Conservation (phyloP, 2,888 invertebrate species). For the Pseudoips prasinana region DNA sequence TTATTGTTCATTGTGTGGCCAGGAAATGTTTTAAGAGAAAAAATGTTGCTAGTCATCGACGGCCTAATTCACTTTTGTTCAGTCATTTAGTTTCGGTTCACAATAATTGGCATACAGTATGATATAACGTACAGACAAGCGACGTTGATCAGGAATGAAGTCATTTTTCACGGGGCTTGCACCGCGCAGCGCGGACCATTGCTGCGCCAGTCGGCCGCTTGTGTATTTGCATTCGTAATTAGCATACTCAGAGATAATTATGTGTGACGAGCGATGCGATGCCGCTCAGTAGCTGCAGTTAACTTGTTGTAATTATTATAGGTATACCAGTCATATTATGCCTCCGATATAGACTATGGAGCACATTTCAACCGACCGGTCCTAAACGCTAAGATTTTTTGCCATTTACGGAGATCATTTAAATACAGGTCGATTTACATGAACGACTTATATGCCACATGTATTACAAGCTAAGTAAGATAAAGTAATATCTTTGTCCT, state of each 20-base stretch:
- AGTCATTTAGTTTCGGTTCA: constrained; percentile 18
- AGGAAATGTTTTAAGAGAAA: constrained; percentile 40
- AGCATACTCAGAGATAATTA: constrained; percentile 72
- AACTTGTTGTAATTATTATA: constrained; percentile 54
- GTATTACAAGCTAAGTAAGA: constrained; percentile 25
- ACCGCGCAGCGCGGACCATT: constrained; percentile 24
- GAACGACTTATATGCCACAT: constrained; percentile 28
- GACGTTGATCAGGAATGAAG: constrained; percentile 52
- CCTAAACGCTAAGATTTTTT: constrained; percentile 22
- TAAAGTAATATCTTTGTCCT: constrained; percentile 37
- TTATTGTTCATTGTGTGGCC: constrained; percentile 61
- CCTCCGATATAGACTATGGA: constrained; percentile 27
- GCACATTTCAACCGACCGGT: constrained; percentile 21
- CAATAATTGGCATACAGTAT: constrained; percentile 16
- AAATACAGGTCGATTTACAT: constrained; percentile 44
- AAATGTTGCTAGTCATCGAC: constrained; percentile 46
- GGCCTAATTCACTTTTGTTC: constrained; percentile 33
- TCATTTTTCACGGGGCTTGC: constrained; percentile 59
- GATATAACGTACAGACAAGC: constrained; percentile 9
- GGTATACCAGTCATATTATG: constrained; percentile 42
- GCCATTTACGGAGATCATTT: constrained; percentile 22
- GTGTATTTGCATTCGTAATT: constrained; percentile 74
- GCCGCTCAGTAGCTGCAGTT: constrained; percentile 43
- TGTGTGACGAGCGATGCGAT: constrained; percentile 60
- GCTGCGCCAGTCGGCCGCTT: constrained; percentile 38